Evolutionary conservation across 92 coral and sea anemone genomes (phyloP).

Genomic region (Porites evermanni): DNA sequence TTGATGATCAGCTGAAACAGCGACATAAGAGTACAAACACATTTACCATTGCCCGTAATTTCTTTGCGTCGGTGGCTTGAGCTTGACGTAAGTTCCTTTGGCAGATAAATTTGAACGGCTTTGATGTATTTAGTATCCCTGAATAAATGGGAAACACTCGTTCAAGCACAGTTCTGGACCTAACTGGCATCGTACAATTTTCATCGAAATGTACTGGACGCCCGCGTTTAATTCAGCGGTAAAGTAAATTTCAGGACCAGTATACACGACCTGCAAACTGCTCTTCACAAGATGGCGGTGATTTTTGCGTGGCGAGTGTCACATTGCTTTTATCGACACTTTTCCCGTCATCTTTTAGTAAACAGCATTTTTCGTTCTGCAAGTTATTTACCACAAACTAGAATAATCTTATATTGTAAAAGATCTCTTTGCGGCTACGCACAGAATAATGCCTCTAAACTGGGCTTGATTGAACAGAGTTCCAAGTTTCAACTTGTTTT

Average conservation of each 20-base stretch:
- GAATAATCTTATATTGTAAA: neutral
- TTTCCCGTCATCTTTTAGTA: constrained; percentile 3
- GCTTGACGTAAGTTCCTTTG: constrained; percentile 3
- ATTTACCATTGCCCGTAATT: constrained; percentile 35
- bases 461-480: constrained; percentile 40
- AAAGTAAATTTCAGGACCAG: neutral
- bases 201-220: neutral
- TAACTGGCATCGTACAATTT: constrained; percentile 20
- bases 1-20: too few species aligned
- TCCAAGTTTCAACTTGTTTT: constrained; percentile 79
- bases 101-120: constrained; percentile 10
- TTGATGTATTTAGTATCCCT: neutral
- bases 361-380: neutral
- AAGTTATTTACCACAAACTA: neutral
- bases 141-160: neutral
- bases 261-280: neutral
- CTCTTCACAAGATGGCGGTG: constrained; percentile 52
- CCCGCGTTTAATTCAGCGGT: neutral
- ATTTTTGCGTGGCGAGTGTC: neutral
- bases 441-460: constrained; percentile 2
- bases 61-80: constrained; percentile 21
- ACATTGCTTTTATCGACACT: neutral
- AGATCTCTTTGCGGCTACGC: constrained; percentile 44
- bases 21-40: neutral
- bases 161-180: neutral